These are phyloP conservation scores for Chloroceryle amazona DNA, from an alignment of 2,797 vertebrate species.

Conservation along the genomic window DNA sequence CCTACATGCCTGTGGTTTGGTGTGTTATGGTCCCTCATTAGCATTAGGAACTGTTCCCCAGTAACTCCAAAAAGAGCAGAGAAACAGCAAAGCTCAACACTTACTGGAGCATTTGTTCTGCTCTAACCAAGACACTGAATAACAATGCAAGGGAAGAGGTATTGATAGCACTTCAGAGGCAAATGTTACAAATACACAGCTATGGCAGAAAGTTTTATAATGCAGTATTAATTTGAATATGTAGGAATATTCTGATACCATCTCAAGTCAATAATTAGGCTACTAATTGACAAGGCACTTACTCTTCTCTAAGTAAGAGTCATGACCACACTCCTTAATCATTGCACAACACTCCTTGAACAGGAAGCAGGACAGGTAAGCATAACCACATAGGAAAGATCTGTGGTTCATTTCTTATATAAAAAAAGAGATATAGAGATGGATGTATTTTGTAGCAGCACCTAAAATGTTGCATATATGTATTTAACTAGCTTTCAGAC, in stretches of 20 bases:
- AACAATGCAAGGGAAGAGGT: not conserved
- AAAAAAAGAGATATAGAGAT: not conserved
- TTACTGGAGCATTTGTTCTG: rapidly evolving
- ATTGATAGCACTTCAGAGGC: not conserved
- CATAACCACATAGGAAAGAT: not conserved
- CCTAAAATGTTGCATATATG: not conserved
- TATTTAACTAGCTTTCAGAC: not conserved
- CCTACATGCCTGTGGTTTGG: not conserved
- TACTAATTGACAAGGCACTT: not conserved
- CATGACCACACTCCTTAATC: not conserved
- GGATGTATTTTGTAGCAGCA: not conserved
- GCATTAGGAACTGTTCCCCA: not conserved
- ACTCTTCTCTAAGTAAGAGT: not conserved
- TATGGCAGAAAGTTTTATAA: not conserved
- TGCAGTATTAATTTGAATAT: not conserved
- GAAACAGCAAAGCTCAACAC: not conserved
- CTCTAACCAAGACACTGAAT: not conserved
- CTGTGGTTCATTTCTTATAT: not conserved
- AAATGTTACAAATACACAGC: not conserved
- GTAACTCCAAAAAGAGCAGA: not conserved
- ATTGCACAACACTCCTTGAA: not conserved
- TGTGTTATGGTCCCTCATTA: not conserved
- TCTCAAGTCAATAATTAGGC: not conserved
- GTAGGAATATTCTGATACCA: not conserved
- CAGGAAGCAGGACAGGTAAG: not conserved